Conservation (phyloP, 2,113 vertebrate genomes). For the Peucedramus taeniatus region DNA sequence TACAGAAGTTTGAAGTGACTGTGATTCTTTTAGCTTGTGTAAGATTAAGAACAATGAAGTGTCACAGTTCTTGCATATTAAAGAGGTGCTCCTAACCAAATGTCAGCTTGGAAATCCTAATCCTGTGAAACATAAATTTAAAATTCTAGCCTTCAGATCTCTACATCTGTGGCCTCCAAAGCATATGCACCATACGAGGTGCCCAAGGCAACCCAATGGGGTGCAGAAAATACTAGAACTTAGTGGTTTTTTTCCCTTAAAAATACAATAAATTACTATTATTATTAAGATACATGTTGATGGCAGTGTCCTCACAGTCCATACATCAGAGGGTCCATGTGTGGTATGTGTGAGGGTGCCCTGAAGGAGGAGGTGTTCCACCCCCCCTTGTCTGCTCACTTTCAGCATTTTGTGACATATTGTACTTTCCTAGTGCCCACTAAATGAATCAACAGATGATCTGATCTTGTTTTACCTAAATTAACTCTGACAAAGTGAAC, state of each 20-base stretch:
- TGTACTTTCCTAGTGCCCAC: neutral
- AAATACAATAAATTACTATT: neutral
- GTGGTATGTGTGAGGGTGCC: fast-evolving
- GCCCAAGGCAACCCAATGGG: neutral
- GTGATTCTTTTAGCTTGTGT: neutral
- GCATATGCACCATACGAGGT: fast-evolving
- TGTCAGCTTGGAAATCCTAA: neutral
- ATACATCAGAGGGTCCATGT: fast-evolving
- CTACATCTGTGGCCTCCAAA: neutral
- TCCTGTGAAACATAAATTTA: neutral
- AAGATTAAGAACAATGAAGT: neutral
- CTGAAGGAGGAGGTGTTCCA: neutral
- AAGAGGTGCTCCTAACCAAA: neutral
- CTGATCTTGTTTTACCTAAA: neutral
- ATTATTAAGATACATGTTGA: neutral
- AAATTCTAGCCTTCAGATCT: neutral
- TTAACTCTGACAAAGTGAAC: neutral
- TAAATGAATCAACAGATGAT: neutral
- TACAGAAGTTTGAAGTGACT: neutral
- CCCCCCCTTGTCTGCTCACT: neutral
- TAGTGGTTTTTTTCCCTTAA: fast-evolving
- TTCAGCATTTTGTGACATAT: neutral
- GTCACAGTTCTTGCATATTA: neutral
- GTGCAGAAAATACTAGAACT: neutral
- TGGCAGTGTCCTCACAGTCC: neutral